These are phyloP conservation scores for Lamellibrachia luymesi DNA, from an alignment of 1,140 invertebrate species.

Conservation along the genomic window DNA sequence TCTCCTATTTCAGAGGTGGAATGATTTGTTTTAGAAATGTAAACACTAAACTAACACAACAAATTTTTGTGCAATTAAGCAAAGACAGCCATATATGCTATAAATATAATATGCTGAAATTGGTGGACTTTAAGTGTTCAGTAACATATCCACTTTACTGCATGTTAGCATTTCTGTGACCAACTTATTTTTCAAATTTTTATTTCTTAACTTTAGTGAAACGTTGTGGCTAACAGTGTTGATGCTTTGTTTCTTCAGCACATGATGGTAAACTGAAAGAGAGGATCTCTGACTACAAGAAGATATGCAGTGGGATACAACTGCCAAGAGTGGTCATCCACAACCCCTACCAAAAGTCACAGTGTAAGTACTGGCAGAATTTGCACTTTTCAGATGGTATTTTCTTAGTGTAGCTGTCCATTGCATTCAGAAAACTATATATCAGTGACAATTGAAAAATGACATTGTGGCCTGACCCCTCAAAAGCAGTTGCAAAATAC, in stretches of 20 bases:
- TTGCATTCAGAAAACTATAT: too few species aligned
- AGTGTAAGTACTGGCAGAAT: background rate
- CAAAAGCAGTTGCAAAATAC: too few species aligned
- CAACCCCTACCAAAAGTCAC: background rate
- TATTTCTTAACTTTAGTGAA: background rate
- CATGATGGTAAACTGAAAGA: conserved; percentile 67
- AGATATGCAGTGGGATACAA: conserved; percentile 80
- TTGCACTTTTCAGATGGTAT: too few species aligned
- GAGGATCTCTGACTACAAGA: conserved; percentile 80
- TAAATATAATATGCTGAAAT: too few species aligned
- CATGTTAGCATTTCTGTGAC: background rate
- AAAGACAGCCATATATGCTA: too few species aligned
- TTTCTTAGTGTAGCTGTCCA: too few species aligned
- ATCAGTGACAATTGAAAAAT: too few species aligned
- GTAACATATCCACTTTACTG: background rate
- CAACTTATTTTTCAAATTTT: background rate
- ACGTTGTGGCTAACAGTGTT: background rate
- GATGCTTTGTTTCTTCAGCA: conserved; percentile 38
- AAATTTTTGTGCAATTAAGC: too few species aligned
- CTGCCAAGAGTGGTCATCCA: conserved; percentile 66
- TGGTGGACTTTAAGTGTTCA: too few species aligned
- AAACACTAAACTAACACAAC: too few species aligned
- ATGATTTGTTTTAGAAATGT: too few species aligned
- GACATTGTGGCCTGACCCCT: too few species aligned
- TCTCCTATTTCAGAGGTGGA: background rate